A percentile compares a stretch with the other conserved stretches of the same genome.
These are phyloP conservation scores for Craniophora ligustri DNA, from an alignment of 2,888 invertebrate species.

Conservation along the genomic window DNA sequence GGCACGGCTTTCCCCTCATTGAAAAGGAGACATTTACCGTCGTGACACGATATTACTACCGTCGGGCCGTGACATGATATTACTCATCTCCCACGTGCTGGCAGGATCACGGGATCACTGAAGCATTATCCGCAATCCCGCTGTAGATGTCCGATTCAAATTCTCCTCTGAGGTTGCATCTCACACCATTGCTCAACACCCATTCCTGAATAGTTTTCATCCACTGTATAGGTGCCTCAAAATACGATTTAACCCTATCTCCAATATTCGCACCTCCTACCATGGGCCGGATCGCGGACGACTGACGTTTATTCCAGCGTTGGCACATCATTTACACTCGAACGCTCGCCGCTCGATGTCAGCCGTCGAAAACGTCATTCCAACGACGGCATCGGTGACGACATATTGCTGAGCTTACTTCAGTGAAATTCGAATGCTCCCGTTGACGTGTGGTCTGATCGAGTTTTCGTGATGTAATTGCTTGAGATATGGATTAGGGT, in stretches of 20 bases:
- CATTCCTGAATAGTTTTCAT: too few relatives aligned
- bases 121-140: too few relatives aligned
- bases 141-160: too few relatives aligned
- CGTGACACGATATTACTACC: too few relatives aligned
- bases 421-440: constrained; percentile 37
- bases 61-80: too few relatives aligned
- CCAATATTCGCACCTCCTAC: constrained; percentile 35
- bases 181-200: too few relatives aligned
- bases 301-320: constrained; percentile 54
- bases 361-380: constrained; percentile 57
- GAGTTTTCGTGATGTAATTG: constrained; percentile 58
- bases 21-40: too few relatives aligned
- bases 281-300: constrained; percentile 43
- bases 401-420: constrained; percentile 56
- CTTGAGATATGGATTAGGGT: constrained; percentile 30
- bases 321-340: constrained; percentile 69
- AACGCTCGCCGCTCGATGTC: constrained; percentile 40
- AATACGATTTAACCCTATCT: not conserved
- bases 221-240: too few relatives aligned
- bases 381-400: constrained; percentile 46
- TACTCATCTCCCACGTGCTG: too few relatives aligned
- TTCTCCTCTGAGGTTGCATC: too few relatives aligned
- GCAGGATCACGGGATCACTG: too few relatives aligned
- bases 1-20: too few relatives aligned
- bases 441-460: constrained; percentile 58